A percentile compares a stretch with the other conserved stretches of the same genome.
These are phyloP conservation scores for Caenorhabditis remanei DNA, from an alignment of 1,140 invertebrate genomes.

Conservation along the genomic window DNA sequence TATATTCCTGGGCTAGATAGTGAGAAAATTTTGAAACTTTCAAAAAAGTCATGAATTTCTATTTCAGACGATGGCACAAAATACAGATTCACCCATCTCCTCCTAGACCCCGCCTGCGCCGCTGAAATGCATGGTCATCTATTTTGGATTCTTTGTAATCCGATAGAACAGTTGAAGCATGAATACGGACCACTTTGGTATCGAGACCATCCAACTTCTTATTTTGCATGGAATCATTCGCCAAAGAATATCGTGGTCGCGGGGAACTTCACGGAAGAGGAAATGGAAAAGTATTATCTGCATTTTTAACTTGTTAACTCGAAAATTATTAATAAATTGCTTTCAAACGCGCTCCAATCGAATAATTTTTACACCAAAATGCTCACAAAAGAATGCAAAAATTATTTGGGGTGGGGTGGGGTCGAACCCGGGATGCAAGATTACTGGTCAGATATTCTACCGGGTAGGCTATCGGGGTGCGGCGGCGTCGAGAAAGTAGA, in stretches of 20 bases:
- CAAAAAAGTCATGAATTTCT: background rate
- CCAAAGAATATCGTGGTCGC: background rate
- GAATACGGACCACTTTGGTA: constrained; percentile 40
- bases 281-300: background rate
- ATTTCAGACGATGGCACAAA: background rate
- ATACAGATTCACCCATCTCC: background rate
- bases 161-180: background rate
- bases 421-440: no score
- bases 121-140: constrained; percentile 18
- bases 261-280: background rate
- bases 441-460: no score
- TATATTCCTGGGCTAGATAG: background rate
- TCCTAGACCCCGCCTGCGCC: constrained; percentile 12
- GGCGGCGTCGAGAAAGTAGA: no score
- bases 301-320: background rate
- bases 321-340: no score
- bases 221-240: constrained; percentile 12
- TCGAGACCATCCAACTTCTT: background rate
- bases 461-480: no score
- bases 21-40: background rate
- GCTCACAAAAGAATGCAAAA: no score
- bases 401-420: no score
- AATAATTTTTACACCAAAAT: no score
- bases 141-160: constrained; percentile 49
- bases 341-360: no score